Evolutionary conservation across 2,113 vertebrate species (phyloP).

Genomic region (Rhabdornis inornatus): DNA sequence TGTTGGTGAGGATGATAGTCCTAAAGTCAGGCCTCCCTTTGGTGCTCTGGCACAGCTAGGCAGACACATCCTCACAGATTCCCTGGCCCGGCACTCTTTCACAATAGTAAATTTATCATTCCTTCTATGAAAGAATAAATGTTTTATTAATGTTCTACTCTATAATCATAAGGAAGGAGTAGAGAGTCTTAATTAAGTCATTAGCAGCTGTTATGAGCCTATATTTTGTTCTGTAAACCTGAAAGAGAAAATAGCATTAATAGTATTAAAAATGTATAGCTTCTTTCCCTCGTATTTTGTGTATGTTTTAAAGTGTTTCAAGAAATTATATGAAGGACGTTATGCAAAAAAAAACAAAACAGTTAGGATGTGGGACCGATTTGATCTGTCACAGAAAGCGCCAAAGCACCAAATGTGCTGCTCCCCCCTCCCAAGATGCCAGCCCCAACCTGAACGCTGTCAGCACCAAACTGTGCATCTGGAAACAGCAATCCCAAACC

Average conservation of each 20-base stretch:
- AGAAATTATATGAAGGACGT: not conserved
- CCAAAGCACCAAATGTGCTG: not conserved
- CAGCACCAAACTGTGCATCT: not conserved
- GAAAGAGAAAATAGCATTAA: not conserved
- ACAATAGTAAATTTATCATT: not conserved
- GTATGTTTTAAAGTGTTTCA: not conserved
- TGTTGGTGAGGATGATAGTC: not conserved
- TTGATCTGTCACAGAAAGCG: not conserved
- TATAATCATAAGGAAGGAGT: not conserved
- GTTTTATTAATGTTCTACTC: not conserved
- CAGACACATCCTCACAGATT: not conserved
- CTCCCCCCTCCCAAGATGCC: not conserved
- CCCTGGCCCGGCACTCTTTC: not conserved
- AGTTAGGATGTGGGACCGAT: rapidly evolving
- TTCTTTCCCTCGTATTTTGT: not conserved
- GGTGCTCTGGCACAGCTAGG: not conserved
- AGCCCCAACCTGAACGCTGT: rapidly evolving
- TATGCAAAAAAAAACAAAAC: not conserved
- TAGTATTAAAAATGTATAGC: not conserved
- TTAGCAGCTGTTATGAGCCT: not conserved
- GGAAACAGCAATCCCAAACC: not conserved
- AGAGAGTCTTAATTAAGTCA: slow-evolving; percentile 1
- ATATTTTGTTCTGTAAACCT: not conserved
- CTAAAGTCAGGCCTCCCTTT: not conserved
- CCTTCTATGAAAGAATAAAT: not conserved